Evolutionary conservation across 2,113 vertebrate species (phyloP).

Genomic region (Turdus rufiventris): DNA sequence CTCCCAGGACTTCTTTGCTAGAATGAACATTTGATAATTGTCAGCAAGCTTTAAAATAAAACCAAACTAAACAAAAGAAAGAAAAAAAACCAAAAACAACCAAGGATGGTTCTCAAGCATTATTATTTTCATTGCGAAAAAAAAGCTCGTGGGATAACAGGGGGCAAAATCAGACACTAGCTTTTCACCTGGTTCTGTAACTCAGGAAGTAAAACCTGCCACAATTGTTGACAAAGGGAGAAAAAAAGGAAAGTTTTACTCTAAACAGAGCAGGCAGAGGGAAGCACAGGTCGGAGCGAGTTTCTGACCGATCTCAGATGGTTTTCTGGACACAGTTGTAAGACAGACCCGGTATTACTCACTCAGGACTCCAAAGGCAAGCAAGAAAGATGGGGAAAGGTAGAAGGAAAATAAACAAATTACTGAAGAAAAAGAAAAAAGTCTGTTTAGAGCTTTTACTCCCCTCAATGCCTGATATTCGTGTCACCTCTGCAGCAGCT

Average conservation of each 20-base stretch:
- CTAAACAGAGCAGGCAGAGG: background rate
- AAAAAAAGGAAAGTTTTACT: background rate
- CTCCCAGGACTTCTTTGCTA: background rate
- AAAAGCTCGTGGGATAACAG: background rate
- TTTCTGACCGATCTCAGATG: background rate
- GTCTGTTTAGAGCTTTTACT: background rate
- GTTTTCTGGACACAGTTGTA: background rate
- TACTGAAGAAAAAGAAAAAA: background rate
- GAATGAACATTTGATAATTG: slow-evolving; percentile 29
- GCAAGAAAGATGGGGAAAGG: background rate
- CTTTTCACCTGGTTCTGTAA: background rate
- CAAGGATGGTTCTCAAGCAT: background rate
- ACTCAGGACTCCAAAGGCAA: background rate
- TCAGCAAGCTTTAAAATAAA: slow-evolving; percentile 54
- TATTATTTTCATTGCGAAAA: slow-evolving; percentile 14
- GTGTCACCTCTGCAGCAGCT: background rate
- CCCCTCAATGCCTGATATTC: background rate
- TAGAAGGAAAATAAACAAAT: rapidly evolving
- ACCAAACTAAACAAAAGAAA: slow-evolving; percentile 17
- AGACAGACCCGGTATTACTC: background rate
- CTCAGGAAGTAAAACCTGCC: slow-evolving; percentile 13
- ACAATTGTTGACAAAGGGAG: background rate
- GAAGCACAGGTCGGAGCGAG: background rate
- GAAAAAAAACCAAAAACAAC: background rate
- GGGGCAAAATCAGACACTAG: slow-evolving; percentile 6